These are phyloP conservation scores for Drosophila miranda DNA, from an alignment of 1,140 invertebrate genomes.

Conservation along the genomic window DNA sequence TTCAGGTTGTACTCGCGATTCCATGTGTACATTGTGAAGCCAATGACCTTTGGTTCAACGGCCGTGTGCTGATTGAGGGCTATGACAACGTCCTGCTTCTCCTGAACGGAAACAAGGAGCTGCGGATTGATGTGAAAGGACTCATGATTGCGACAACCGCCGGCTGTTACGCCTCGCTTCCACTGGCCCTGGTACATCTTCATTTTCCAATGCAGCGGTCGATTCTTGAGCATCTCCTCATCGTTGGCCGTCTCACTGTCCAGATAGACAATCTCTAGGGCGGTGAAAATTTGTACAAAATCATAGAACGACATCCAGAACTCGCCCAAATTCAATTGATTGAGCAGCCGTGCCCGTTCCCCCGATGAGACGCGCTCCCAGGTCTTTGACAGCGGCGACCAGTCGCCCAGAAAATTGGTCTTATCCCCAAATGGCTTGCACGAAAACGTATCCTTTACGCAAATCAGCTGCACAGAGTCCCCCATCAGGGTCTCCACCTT, in stretches of 20 bases:
- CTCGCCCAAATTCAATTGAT: conserved; percentile 89
- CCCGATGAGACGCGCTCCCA: conserved; percentile 89
- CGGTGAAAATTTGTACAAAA: conserved; percentile 92
- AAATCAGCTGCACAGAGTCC: conserved; percentile 89
- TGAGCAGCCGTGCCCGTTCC: conserved; percentile 88
- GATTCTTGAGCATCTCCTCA: conserved; percentile 90
- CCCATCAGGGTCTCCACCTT: conserved; percentile 89
- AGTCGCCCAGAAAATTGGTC: conserved; percentile 88
- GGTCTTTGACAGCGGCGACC: conserved; percentile 87
- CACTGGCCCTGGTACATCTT: conserved; percentile 93
- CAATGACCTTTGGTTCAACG: conserved; percentile 96
- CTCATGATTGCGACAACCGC: conserved; percentile 94
- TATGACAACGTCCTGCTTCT: conserved; percentile 93
- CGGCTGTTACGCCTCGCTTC: conserved; percentile 94
- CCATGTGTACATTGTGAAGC: conserved; percentile 94
- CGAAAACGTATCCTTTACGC: conserved; percentile 87
- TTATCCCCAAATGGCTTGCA: conserved; percentile 83
- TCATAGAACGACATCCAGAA: conserved; percentile 95
- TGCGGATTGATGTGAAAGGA: conserved; percentile 97
- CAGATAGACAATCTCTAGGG: conserved; percentile 93
- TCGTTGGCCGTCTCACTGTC: conserved; percentile 93
- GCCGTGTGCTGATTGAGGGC: conserved; percentile 95
- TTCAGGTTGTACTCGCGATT: conserved; percentile 82
- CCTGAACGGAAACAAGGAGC: conserved; percentile 90
- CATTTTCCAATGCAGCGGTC: conserved; percentile 91